Conservation (phyloP, 1,140 invertebrate genomes). For the Lordiphosa mommai region DNA sequence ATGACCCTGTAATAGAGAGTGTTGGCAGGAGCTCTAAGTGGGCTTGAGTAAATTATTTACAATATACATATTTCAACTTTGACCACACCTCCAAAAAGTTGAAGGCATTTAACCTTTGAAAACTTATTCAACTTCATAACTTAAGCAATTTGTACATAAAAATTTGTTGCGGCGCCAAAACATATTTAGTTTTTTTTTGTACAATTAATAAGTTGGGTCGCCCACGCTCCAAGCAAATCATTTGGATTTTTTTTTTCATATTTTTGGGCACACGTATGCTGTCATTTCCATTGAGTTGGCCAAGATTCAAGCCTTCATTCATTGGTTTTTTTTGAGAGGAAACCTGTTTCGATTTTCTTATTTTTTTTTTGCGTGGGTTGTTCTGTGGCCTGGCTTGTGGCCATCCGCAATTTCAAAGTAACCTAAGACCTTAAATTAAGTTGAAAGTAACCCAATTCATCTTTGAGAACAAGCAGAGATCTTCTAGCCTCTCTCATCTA, state of each 20-base stretch:
- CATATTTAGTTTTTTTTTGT: constrained; percentile 32
- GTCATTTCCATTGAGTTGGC: constrained; percentile 51
- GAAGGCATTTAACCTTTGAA: constrained; percentile 54
- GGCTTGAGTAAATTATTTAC: constrained; percentile 25
- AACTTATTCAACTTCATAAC: constrained; percentile 23
- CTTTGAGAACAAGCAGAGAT: constrained; percentile 25
- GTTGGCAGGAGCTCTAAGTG: constrained; percentile 29
- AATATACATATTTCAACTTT: constrained; percentile 1
- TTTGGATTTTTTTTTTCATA: constrained; percentile 21
- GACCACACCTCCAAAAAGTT: constrained; percentile 42
- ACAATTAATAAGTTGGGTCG: constrained; percentile 59
- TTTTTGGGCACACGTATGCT: constrained; percentile 63
- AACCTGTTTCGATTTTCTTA: constrained; percentile 44
- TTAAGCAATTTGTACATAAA: constrained; percentile 33
- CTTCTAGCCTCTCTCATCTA: constrained; percentile 21
- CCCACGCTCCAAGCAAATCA: constrained; percentile 44
- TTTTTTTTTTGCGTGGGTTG: constrained; percentile 49
- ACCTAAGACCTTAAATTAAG: constrained; percentile 61
- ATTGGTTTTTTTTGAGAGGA: constrained; percentile 28
- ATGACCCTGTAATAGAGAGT: constrained; percentile 5
- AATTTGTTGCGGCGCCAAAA: constrained; percentile 39
- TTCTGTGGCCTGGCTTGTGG: constrained; percentile 46
- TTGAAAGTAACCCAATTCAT: constrained; percentile 69
- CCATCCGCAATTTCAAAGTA: constrained; percentile 62
- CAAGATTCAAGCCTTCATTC: constrained; percentile 28